Evolutionary conservation across 2,888 invertebrate species (phyloP).

Genomic region (Myopa tessellatipennis): DNA sequence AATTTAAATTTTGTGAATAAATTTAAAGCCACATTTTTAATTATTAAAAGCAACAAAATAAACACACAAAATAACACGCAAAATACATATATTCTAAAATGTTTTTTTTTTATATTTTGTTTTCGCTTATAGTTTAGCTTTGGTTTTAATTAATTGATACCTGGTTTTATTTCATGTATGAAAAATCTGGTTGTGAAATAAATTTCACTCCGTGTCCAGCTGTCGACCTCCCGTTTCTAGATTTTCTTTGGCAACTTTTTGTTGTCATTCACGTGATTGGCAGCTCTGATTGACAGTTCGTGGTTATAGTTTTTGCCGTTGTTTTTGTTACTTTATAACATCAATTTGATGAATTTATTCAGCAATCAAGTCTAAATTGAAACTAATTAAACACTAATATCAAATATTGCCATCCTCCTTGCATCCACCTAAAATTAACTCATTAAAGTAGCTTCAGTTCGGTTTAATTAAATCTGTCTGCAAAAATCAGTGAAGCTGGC

Average conservation of each 20-base stretch:
- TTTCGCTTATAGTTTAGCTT: not conserved
- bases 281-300: not conserved
- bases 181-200: too few species aligned
- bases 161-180: too few species aligned
- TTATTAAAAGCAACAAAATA: constrained; percentile 12
- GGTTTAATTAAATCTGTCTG: not conserved
- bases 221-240: too few species aligned
- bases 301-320: not conserved
- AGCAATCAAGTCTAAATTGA: not conserved
- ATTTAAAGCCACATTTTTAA: not conserved
- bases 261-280: not conserved
- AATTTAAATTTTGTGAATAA: not conserved
- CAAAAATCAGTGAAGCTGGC: not conserved
- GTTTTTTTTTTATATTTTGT: not conserved
- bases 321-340: not conserved
- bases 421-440: not conserved
- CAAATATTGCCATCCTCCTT: not conserved
- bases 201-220: too few species aligned
- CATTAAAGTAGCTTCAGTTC: not conserved
- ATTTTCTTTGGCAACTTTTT: not conserved
- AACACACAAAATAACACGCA: too few species aligned
- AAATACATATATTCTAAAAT: not conserved
- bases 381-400: not conserved
- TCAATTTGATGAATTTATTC: not conserved
- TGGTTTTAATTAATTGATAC: not conserved